Base-by-base conservation (phyloP, 2,113 vertebrate genomes). In the Equus przewalskii region DNA sequence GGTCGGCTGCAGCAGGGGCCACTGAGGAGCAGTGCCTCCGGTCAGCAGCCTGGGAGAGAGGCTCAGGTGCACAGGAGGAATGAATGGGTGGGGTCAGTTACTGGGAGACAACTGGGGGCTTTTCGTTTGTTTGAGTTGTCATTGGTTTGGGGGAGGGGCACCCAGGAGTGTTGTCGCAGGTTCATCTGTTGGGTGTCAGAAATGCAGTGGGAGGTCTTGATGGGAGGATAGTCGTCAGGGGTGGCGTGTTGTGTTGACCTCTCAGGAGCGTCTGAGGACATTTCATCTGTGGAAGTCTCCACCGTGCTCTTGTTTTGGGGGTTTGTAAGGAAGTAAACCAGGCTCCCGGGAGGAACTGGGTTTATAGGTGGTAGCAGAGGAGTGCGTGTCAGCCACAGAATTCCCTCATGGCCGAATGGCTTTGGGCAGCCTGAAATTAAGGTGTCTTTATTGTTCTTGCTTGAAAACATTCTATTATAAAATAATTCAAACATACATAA, bases 401-500 rank as follows among this genome's bases (percentile, higher is more conserved):
- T 73, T 16, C 30, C 83, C 21, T n/a, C 51, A 5, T 22, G 76
- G 54, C 58, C 44, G 44, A 89, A 24, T 41, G 72, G 30, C 79
- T 86, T 64, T 49, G 44, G 81, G 21, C 60, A 65, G 10, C 24
- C 76, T 76, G 33, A 81, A 89, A 41, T 89, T 49, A 46, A 83
- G 10, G 30, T 79, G 46, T 85, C 78, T 76, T 88, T 80, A 15
- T 58, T 58, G 21, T 41, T 26, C 19, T 62, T 80, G 65, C 33
- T 86, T 92, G 82, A 86, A 82, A 90, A 92, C 73, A 58, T 49
- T 60, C 69, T 79, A n/a, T 62, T 86, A 15, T 69, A 30, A 90
- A 58, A 28, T 44, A 83, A 46, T 56, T 65, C 46, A 81, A 69
- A 80, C 41, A 75, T 58, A 41, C 4, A 11, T 75, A 70, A 89